Evolutionary conservation across 2,797 vertebrate genomes (phyloP).

Genomic region (Sebastes taczanowskii): DNA sequence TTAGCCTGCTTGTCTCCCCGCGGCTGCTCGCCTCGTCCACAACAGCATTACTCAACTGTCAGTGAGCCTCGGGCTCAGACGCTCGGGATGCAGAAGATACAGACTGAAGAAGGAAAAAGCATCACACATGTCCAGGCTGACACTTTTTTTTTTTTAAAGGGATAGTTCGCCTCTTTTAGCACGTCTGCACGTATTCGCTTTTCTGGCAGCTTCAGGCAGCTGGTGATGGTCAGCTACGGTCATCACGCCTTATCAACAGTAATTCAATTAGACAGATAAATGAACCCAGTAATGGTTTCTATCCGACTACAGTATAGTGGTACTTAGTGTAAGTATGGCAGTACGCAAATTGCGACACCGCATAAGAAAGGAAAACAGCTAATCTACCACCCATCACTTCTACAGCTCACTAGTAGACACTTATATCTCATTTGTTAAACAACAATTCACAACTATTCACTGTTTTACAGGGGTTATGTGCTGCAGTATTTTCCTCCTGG

Average conservation of each 20-base stretch:
- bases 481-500: background rate
- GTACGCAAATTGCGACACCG: no score
- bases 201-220: background rate
- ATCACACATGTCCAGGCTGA: background rate
- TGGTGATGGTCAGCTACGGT: no score
- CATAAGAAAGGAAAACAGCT: background rate
- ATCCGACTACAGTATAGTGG: no score
- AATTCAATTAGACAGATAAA: no score
- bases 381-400: background rate
- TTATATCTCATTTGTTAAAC: background rate
- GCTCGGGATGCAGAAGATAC: background rate
- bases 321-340: no score
- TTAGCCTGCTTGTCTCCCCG: conserved; percentile 57
- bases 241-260: no score
- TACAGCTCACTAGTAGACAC: background rate
- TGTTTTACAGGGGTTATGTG: background rate
- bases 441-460: background rate
- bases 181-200: background rate
- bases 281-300: no score
- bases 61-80: conserved; percentile 11
- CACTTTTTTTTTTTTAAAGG: background rate
- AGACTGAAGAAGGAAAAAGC: background rate
- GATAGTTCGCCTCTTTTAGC: background rate
- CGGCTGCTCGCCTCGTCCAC: conserved; percentile 22
- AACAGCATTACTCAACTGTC: conserved; percentile 49